Evolutionary conservation across 1,140 invertebrate genomes (phyloP).

Genomic region (Colletes latitarsis): DNA sequence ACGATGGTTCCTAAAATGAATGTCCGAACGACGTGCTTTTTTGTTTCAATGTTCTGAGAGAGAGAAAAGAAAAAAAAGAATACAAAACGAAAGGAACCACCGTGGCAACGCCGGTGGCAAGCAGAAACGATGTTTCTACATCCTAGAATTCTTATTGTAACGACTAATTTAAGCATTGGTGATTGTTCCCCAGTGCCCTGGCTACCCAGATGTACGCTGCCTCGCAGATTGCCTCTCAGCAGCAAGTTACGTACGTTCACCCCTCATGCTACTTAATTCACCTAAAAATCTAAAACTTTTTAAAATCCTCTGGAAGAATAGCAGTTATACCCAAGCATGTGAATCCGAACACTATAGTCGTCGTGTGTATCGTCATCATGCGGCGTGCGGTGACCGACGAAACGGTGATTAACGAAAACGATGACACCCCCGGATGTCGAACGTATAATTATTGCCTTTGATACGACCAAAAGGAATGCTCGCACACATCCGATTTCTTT

Average conservation of each 20-base stretch:
- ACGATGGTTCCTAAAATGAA: constrained; percentile 54
- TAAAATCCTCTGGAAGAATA: constrained; percentile 65
- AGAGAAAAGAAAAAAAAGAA: too few relatives aligned
- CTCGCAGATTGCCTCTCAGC: constrained; percentile 93
- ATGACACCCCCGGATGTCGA: too few relatives aligned
- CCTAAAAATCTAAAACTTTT: constrained; percentile 71
- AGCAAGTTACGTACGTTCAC: constrained; percentile 93
- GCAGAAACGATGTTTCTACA: constrained; percentile 55
- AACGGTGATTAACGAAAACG: background rate
- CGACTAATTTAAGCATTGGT: constrained; percentile 82
- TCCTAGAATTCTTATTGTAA: constrained; percentile 70
- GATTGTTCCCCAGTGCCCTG: constrained; percentile 93
- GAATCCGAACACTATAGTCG: constrained; percentile 26
- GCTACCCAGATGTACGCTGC: constrained; percentile 96
- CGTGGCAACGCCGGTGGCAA: constrained; percentile 51
- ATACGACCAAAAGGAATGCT: background rate
- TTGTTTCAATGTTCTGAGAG: too few relatives aligned
- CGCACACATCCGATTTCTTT: background rate
- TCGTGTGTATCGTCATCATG: constrained; percentile 6
- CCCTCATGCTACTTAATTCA: constrained; percentile 79
- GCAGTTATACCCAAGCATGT: constrained; percentile 77
- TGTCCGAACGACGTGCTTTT: too few relatives aligned
- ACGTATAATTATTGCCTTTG: background rate
- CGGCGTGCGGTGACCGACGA: background rate
- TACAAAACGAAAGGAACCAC: constrained; percentile 45